Base-by-base conservation (phyloP, 2,888 invertebrate genomes). In the Ectobius pallidus region DNA sequence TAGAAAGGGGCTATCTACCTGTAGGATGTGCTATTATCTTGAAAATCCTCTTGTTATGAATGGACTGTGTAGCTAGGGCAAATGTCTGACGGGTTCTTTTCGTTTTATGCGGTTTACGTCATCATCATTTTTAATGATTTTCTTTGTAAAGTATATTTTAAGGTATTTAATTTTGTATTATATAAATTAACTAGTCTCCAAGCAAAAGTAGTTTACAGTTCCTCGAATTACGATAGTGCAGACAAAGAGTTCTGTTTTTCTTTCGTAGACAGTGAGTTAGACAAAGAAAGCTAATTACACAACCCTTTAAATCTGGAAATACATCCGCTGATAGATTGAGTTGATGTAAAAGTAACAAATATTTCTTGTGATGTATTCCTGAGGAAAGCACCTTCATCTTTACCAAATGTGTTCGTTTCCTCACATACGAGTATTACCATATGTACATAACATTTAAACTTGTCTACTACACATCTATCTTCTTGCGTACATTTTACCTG, bases 91-190 rank as follows among this genome's bases (percentile, higher is more conserved):
- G 27, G n/a, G 14, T 25, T 58, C 30, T n/a, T 18, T 20, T 52
- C 18, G 22, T 52, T 58, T 58, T 58, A 58, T 30, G 58, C 27
- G 2, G 58, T 32, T 58, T 58, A 58, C 58, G 58, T 58, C 58
- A 58, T 58, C 58, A 30, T n/a, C 58, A 58, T 14, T 16, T 22
- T 25, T 30, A 30, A 30, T 30, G 58, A 30, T 58, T 58, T 27
- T 58, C 58, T 58, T 58, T 58, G 58, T 58, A 58, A 58, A n/a
- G n/a, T 30, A 32, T 55, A 27, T 55, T 55, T 27, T 22, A 55
- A 55, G 22, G 27, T 18, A 25, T 52, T 16, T 3, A 9, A 58
- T 58, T 30, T 25, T 25, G 32, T 30, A 30, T 30, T 58, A 58
- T 58, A 30, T 25, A 30, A 58, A 58, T 58, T 58, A 58, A 30